A percentile compares a stretch with the other conserved stretches of the same genome.
Conservation (phyloP, 2,797 vertebrate genomes). For the Pangasius krempfi region DNA sequence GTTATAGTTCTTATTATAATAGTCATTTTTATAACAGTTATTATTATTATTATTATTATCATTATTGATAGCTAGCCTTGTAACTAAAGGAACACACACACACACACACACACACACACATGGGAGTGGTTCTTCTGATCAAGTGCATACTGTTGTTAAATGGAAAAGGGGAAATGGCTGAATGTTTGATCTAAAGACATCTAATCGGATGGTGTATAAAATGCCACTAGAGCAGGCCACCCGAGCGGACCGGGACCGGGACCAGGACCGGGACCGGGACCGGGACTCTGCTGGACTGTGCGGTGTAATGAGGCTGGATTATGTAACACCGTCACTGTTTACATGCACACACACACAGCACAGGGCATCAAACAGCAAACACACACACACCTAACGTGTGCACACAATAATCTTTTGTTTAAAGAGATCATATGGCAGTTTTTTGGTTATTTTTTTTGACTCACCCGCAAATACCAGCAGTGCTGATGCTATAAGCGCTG, state of each 20-base stretch:
- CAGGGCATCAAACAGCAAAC: not conserved
- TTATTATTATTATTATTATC: not conserved
- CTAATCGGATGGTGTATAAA: not conserved
- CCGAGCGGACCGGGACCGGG: too few species aligned
- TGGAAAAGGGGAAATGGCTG: not conserved
- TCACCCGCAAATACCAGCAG: conserved; percentile 61
- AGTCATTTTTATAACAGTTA: not conserved
- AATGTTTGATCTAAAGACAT: not conserved
- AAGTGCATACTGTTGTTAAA: not conserved
- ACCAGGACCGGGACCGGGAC: too few species aligned
- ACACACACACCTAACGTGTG: not conserved
- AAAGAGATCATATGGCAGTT: too few species aligned
- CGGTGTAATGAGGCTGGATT: too few species aligned
- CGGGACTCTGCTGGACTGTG: too few species aligned
- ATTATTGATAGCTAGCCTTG: not conserved
- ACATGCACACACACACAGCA: not conserved
- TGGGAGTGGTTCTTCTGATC: not conserved
- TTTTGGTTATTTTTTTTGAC: conserved; percentile 32
- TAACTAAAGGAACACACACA: not conserved
- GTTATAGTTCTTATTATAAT: too few species aligned
- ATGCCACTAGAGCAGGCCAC: too few species aligned
- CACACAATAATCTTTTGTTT: not conserved
- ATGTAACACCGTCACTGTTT: not conserved
- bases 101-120: not conserved
- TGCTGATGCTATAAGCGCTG: conserved; percentile 47